phyloP scores from a whole-genome alignment of 2,888 invertebrate genomes.

The Erannis defoliaria region DNA sequence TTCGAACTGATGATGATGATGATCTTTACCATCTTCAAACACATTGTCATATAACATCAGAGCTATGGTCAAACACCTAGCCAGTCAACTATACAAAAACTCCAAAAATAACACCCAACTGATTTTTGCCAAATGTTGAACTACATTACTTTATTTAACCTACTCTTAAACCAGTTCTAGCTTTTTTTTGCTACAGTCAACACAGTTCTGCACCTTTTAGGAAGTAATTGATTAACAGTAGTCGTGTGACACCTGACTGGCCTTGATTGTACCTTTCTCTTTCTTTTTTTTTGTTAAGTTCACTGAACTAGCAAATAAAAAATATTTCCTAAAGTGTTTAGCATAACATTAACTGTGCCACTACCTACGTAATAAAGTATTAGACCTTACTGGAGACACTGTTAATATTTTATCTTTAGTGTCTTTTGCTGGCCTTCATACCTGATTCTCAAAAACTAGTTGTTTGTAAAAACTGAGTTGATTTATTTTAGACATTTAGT shows the following conservation, averaged over 20 bases:
- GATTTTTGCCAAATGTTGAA: neutral
- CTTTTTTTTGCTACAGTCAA: neutral
- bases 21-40: too few species aligned
- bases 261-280: conserved; percentile 7
- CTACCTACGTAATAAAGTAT: neutral
- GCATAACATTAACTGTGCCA: neutral
- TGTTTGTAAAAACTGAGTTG: too few species aligned
- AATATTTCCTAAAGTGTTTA: neutral
- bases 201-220: neutral
- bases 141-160: neutral
- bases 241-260: neutral
- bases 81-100: too few species aligned
- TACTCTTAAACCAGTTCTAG: conserved; percentile 4
- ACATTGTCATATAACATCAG: too few species aligned
- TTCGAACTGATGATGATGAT: too few species aligned
- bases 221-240: conserved; percentile 1
- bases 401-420: too few species aligned
- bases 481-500: too few species aligned
- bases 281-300: neutral
- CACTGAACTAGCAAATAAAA: neutral
- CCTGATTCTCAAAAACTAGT: too few species aligned
- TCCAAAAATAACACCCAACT: neutral
- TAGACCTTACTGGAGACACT: too few species aligned
- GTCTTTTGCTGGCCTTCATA: too few species aligned
- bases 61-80: too few species aligned